Conservation (phyloP, 2,797 vertebrate species). For the Anas bernieri region DNA sequence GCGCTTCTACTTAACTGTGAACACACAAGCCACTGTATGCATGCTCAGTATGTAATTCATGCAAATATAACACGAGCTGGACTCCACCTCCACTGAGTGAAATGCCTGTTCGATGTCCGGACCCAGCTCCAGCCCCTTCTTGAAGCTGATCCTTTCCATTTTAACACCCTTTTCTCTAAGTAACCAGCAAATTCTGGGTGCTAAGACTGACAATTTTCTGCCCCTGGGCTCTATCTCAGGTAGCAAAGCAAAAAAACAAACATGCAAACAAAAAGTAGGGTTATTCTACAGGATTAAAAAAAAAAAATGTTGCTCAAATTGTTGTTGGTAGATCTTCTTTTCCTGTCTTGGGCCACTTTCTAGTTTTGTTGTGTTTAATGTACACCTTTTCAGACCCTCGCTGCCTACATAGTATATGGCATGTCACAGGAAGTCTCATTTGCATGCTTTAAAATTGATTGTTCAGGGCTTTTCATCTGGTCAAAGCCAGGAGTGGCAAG, state of each 20-base stretch:
- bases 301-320: not conserved
- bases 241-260: not conserved
- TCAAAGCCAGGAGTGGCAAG: not conserved
- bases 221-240: not conserved
- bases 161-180: not conserved
- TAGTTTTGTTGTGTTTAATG: not conserved
- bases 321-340: not conserved
- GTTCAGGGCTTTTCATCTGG: not conserved
- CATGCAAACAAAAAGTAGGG: too few species aligned
- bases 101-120: not conserved
- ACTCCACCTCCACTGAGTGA: not conserved
- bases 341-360: not conserved
- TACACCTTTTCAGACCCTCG: not conserved
- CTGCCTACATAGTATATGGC: fast-evolving
- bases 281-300: not conserved
- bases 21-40: not conserved
- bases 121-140: not conserved
- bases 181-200: not conserved
- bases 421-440: not conserved
- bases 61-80: not conserved
- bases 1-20: not conserved
- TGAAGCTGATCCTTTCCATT: not conserved
- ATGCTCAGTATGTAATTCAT: not conserved
- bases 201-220: not conserved
- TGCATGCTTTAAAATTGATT: not conserved